phyloP scores from a whole-genome alignment of 2,888 invertebrate genomes.

The Molanna angustata region DNA sequence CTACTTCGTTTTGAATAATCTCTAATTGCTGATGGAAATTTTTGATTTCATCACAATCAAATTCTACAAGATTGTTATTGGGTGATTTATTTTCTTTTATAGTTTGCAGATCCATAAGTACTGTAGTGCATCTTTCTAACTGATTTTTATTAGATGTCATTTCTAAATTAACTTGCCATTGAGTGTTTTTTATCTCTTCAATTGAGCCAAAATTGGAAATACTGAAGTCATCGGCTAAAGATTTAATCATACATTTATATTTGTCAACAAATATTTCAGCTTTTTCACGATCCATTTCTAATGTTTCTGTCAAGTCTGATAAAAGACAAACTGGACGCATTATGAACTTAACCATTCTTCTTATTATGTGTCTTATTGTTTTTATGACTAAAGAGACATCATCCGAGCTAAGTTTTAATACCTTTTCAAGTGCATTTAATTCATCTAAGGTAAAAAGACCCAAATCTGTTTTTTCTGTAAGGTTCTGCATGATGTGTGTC shows the following conservation, averaged over 20 bases:
- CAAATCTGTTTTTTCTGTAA: conserved; percentile 16
- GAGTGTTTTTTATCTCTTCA: conserved; percentile 16
- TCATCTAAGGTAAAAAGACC: conserved; percentile 26
- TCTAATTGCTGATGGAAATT: conserved; percentile 27
- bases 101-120: conserved; percentile 25
- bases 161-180: conserved; percentile 28
- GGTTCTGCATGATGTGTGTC: conserved; percentile 21
- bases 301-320: conserved; percentile 13
- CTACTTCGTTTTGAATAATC: conserved; percentile 27
- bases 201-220: conserved; percentile 26
- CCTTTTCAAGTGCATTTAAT: conserved; percentile 23
- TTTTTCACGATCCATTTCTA: conserved; percentile 26
- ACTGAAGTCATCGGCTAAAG: conserved; percentile 19
- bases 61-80: conserved; percentile 20
- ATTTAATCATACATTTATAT: conserved; percentile 23
- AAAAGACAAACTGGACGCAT: conserved; percentile 24
- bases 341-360: conserved; percentile 28
- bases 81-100: conserved; percentile 6
- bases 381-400: conserved; percentile 24
- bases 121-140: conserved; percentile 19
- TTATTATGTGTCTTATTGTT: conserved; percentile 26
- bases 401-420: conserved; percentile 24
- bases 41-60: conserved; percentile 24
- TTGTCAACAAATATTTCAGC: conserved; percentile 22
- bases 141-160: conserved; percentile 28